phyloP scores from a whole-genome alignment of 2,113 vertebrate species.

The Gyps fulvus region DNA sequence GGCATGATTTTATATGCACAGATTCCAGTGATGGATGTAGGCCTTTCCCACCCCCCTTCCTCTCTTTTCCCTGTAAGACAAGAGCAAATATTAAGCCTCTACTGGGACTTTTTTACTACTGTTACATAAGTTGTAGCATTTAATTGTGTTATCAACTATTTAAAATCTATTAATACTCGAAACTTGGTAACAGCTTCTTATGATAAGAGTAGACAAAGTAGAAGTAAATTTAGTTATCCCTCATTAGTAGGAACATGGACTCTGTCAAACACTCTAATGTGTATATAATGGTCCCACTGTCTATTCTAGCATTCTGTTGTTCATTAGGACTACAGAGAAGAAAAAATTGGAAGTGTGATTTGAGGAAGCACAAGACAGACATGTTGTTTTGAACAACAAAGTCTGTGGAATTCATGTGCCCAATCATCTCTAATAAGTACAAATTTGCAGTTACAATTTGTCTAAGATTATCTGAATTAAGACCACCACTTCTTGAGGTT shows the following conservation, averaged over 20 bases:
- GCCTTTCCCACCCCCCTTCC: background rate
- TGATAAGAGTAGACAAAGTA: background rate
- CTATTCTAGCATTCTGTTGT: background rate
- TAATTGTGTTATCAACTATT: background rate
- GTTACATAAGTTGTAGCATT: background rate
- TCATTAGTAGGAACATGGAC: background rate
- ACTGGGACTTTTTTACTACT: background rate
- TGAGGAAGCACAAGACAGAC: background rate
- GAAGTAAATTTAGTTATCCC: background rate
- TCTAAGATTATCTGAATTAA: background rate
- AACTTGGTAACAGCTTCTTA: background rate
- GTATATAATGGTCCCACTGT: background rate
- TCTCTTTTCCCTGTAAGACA: background rate
- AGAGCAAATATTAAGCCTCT: background rate
- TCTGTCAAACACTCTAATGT: background rate
- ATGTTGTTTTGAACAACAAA: background rate
- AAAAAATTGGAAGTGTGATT: background rate
- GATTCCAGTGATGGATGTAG: background rate
- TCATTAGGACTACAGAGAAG: background rate
- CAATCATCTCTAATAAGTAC: background rate
- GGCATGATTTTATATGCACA: background rate
- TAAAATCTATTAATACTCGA: background rate
- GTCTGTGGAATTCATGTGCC: background rate
- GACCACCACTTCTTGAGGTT: background rate
- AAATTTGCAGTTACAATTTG: background rate